These are phyloP conservation scores for Orthosia gothica DNA, from an alignment of 2,888 invertebrate species.

Conservation along the genomic window DNA sequence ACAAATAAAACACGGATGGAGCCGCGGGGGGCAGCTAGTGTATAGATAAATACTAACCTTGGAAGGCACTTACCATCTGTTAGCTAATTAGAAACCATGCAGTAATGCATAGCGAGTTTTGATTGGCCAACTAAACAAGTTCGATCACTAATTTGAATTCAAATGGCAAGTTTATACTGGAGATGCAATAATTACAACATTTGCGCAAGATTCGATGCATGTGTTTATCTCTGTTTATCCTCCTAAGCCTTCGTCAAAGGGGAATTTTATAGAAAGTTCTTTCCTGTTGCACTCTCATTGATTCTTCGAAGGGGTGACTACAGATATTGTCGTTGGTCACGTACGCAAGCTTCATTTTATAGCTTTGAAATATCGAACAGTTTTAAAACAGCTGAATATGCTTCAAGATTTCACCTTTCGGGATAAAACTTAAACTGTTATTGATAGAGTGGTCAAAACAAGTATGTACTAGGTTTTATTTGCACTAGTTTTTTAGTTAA, in stretches of 20 bases:
- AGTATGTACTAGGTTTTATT: not conserved
- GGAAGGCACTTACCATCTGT: not conserved
- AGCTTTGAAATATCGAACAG: not conserved
- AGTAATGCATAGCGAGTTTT: not conserved
- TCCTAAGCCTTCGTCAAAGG: slow-evolving; percentile 1
- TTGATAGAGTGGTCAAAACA: not conserved
- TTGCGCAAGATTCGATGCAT: slow-evolving; percentile 1
- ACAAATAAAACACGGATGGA: too few relatives aligned
- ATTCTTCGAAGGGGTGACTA: not conserved
- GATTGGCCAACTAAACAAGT: slow-evolving; percentile 13
- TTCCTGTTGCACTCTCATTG: slow-evolving; percentile 23
- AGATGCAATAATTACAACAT: slow-evolving; percentile 10
- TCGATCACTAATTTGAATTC: slow-evolving; percentile 8
- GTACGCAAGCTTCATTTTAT: slow-evolving; percentile 4
- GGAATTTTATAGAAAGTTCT: slow-evolving; percentile 30
- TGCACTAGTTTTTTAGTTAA: not conserved
- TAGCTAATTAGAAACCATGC: not conserved
- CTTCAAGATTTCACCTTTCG: too few relatives aligned
- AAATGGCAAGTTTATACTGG: not conserved
- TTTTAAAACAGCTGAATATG: not conserved
- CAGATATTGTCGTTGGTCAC: slow-evolving; percentile 4
- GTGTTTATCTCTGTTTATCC: slow-evolving; percentile 22
- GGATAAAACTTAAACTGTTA: not conserved
- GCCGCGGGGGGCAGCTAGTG: too few relatives aligned
- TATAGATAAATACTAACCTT: not conserved